phyloP scores from a whole-genome alignment of 2,888 invertebrate genomes.

The Periphyllus acericola region DNA sequence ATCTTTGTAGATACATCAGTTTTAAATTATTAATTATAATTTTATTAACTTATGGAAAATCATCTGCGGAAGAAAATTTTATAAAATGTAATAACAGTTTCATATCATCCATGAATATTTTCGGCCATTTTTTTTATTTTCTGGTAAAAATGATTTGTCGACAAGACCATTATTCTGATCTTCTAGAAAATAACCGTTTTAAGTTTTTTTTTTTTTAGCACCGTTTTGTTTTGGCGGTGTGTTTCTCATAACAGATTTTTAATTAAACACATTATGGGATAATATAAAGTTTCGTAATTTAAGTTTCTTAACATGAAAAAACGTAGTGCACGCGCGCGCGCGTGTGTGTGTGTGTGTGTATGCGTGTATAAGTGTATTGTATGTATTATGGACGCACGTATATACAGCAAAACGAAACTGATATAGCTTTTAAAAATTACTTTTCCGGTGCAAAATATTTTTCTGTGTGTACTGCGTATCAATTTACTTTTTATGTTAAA shows the following conservation, averaged over 20 bases:
- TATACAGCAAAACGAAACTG: slow-evolving; percentile 14
- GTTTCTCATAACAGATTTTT: slow-evolving; percentile 47
- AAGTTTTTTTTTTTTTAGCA: slow-evolving; percentile 27
- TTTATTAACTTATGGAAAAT: too few relatives aligned
- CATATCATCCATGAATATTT: neutral
- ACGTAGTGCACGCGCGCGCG: too few relatives aligned
- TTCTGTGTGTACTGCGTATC: neutral
- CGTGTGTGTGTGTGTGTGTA: neutral
- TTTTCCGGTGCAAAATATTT: slow-evolving; percentile 27
- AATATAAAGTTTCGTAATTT: slow-evolving; percentile 59
- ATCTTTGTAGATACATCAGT: too few relatives aligned
- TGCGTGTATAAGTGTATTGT: neutral
- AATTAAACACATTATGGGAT: slow-evolving; percentile 58
- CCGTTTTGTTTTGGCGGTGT: slow-evolving; percentile 22
- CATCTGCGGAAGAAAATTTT: neutral
- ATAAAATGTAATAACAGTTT: neutral
- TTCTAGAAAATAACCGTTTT: slow-evolving; percentile 42
- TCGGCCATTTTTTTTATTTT: neutral
- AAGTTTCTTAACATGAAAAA: slow-evolving; percentile 41
- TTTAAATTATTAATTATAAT: too few relatives aligned
- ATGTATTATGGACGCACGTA: neutral
- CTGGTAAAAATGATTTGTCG: slow-evolving; percentile 37
- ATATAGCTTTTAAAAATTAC: slow-evolving; percentile 43
- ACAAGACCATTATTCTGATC: slow-evolving; percentile 35
- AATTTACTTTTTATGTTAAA: slow-evolving; percentile 41